Base-by-base conservation (phyloP, 2,797 vertebrate genomes). In the Poecilia velifera region DNA sequence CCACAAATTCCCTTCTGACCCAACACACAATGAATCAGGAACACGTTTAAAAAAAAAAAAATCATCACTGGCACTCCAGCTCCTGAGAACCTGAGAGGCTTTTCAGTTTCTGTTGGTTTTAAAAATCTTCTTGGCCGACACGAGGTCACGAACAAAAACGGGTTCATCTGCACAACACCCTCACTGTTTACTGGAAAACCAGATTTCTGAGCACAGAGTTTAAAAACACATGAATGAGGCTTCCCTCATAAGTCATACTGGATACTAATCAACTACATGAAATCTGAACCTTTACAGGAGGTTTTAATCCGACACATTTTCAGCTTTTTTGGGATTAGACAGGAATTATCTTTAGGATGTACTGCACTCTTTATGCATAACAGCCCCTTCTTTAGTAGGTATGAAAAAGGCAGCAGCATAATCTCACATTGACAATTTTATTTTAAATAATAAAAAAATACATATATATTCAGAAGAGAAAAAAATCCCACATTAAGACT, bases 61-160 rank as follows among this genome's bases (percentile, higher is more conserved):
- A 80, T 80, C 75, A 77, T 62, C 36, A 36, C 85, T 66, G 71
- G 80, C 71, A 51, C n/a, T 57, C 6, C 12, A 71, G 49, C 59
- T 34, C 22, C 10, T 46, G 78, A 83, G 90, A 86, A 84, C 36
- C 45, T 36, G 62, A 73, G 57, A 71, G 87, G 80, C 39, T 81
- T 59, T 82, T 88, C 79, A 72, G 43, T 41, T 76, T 88, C 51
- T 34, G 76, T 51, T 3, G 79, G 80, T 43, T 68, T 41, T 10
- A 68, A 41, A 68, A 68, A 25, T 12, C 36, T 41, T 70, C 66
- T 28, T 41, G 25, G 25, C 64, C 4, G 25, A 68, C 39, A 5
- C 20, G 0, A 68, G 64, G 39, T 68, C 39, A 39, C 36, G 4
- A 10, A 70, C 25, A 13, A 39, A 68, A 68, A 68, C 20, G 5